Conservation (phyloP, 2,888 invertebrate species). For the Lumbricus terrestris region DNA sequence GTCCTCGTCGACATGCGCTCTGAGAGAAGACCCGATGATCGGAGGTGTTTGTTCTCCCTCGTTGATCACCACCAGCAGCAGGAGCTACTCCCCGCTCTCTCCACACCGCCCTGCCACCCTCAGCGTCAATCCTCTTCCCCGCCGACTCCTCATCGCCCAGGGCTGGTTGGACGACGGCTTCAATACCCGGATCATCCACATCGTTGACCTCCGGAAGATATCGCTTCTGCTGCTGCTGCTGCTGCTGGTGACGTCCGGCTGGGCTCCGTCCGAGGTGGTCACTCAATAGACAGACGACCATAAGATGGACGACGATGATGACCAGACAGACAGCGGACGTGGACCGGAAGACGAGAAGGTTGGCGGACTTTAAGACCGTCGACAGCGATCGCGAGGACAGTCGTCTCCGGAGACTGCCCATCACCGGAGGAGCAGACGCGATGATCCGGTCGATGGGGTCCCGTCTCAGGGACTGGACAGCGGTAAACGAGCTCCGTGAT, state of each 20-base stretch:
- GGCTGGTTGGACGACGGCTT: background rate
- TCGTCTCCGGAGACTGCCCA: background rate
- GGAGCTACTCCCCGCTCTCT: background rate
- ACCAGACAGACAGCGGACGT: background rate
- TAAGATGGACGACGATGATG: background rate
- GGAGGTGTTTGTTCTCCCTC: background rate
- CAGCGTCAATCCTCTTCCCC: background rate
- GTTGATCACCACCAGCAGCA: background rate
- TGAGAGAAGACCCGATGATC: background rate
- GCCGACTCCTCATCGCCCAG: background rate
- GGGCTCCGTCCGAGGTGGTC: background rate
- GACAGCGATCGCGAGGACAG: background rate
- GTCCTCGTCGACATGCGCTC: background rate
- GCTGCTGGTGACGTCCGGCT: background rate
- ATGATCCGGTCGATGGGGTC: background rate
- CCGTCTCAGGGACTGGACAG: background rate
- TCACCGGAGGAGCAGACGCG: background rate
- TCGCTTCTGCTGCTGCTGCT: background rate
- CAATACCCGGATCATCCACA: background rate
- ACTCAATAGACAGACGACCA: background rate
- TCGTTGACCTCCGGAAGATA: background rate
- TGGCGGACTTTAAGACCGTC: background rate
- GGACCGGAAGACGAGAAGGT: background rate
- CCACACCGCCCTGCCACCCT: background rate
- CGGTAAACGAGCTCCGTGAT: background rate